Evolutionary conservation across 1,140 invertebrate genomes (phyloP), one percentile per base, ranked within the genome.

Genomic region (Druon quercuslanigerum): DNA sequence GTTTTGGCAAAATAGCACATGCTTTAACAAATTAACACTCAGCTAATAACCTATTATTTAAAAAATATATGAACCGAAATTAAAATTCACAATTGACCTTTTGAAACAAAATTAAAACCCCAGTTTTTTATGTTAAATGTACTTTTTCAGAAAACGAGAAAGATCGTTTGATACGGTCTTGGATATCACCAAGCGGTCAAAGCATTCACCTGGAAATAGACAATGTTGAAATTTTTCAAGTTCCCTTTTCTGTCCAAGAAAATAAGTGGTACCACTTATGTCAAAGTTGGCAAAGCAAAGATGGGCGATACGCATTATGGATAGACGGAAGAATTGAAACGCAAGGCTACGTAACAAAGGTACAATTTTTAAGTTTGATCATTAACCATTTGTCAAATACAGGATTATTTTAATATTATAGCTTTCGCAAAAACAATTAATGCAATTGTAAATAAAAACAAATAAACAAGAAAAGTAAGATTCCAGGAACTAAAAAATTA

Each of bases 221-320:
- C 50, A 92, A 92, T 40, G 86, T 87, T 51, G 83, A 89, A 14
- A 84, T 93, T 20, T 92, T 93, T 57, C 88, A 83, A 51, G 83
- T 92, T 20, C 83, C 90, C 0, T 85, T 92, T 11, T 86, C 91
- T 50, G 84, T 95, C 16, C 76, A 82, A 20, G 92, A 92, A 79
- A 90, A 94, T 81, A 87, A 90, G 1, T 95, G 94, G 94, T 92
- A 93, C 72, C 94, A 95, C 83, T 82, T 94, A n/a, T 95, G 94
- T 79, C 87, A 94, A 72, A 94, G 93, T 60, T 95, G 94, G 92
- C 92, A 93, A 72, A 92, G 93, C 6, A 86, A 88, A 51, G 89
- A 89, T 57, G 94, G 92, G n/a, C 90, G 90, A 7, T 95, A 93
- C 91, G 92, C 91, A 50, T 82, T 94, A 5, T 94, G 93, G 87